Base-by-base conservation (phyloP, 2,113 vertebrate species). In the Chascanopsetta lugubris region DNA sequence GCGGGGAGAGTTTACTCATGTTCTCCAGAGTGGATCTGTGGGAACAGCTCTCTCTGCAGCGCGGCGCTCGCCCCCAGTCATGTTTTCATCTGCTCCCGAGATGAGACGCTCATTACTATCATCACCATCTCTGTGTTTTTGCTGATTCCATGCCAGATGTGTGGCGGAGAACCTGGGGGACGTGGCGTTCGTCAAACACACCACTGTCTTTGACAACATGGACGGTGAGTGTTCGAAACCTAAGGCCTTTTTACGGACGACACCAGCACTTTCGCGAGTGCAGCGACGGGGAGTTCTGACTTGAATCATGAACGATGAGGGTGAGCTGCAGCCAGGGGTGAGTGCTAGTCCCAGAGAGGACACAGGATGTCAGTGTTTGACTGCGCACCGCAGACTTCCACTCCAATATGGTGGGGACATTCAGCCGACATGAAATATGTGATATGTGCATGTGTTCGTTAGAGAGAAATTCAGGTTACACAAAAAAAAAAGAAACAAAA, bases 121-220 rank as follows among this genome's bases (percentile, higher is more conserved):
- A n/a, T n/a, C n/a, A n/a, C n/a, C n/a, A n/a, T n/a, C n/a, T 57
- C 0, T 1, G 27, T 38, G 55, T n/a, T 6, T 45, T 12, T 29
- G 50, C 5, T 25, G 48, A 36, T 62, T 70, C 46, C 62, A 8
- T 72, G 68, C 13, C 75, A 93, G 93, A 72, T 93, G 93, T 70
- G 93, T 93, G 34, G 93, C 90, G 2, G 93, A 93, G 73, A 93
- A 93, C 79, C 91, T 93, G 0, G 93, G 93, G 0, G 92, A 93
- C 9, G 91, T 93, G 65, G 93, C 91, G 5, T 93, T 93, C 38
- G 87, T 93, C 60, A 93, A 93, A 73, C 92, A 93, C 89, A 90
- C 90, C 0, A 93, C 92, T 0, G 53, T 93, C 59, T 93, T 88
- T 53, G 92, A 93, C 50, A 93, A 93, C 74, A 27, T 85, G 62